phyloP scores from a whole-genome alignment of 2,113 vertebrate genomes.

The Cyrtonyx montezumae region DNA sequence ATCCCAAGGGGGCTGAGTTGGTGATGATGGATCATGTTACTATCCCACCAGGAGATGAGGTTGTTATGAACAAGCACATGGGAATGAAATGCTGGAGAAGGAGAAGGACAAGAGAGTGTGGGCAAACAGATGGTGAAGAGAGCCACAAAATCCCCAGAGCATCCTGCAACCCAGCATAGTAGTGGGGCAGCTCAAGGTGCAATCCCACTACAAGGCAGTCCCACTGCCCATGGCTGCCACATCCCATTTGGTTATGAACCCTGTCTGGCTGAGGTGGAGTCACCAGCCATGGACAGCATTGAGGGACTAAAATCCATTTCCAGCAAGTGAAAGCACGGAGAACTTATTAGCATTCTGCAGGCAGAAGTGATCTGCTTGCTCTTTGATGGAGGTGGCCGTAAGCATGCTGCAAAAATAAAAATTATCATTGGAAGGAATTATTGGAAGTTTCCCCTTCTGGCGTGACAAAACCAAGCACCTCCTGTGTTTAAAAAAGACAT shows the following conservation, averaged over 20 bases:
- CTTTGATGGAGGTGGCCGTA: accelerated
- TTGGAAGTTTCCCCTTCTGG: neutral
- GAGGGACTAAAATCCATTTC: neutral
- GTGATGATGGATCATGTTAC: neutral
- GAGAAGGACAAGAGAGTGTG: neutral
- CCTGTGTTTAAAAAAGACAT: neutral
- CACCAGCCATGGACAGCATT: neutral
- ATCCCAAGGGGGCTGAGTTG: neutral
- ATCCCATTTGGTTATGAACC: neutral
- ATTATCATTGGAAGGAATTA: neutral
- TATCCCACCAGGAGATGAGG: neutral
- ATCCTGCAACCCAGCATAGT: accelerated
- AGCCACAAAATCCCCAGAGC: neutral
- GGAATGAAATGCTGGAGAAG: neutral
- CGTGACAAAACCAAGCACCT: neutral
- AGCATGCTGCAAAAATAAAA: neutral
- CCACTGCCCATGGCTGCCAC: accelerated
- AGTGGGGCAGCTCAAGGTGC: accelerated
- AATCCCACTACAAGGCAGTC: neutral
- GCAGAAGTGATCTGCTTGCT: neutral
- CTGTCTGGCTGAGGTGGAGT: neutral
- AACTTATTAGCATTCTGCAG: neutral
- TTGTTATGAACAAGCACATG: neutral
- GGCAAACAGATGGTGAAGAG: neutral
- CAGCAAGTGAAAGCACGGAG: neutral